Conservation (phyloP, 2,888 invertebrate species). For the Heliconius ethilla region DNA sequence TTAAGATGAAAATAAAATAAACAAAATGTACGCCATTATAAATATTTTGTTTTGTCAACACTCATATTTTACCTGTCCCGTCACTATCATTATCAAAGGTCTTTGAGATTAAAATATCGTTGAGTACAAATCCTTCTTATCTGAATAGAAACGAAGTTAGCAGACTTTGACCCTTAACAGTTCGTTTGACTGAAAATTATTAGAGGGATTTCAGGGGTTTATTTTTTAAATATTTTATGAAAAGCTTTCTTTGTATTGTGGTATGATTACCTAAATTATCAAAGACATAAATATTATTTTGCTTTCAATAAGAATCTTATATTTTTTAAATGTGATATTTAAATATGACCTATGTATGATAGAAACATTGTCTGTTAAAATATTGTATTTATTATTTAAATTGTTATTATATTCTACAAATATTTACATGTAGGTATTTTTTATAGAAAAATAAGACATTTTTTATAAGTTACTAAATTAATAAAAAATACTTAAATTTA, state of each 20-base stretch:
- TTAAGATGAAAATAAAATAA: background rate
- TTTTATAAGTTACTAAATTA: too few relatives aligned
- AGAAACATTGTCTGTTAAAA: too few relatives aligned
- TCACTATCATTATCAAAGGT: slow-evolving; percentile 18
- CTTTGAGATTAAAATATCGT: slow-evolving; percentile 17
- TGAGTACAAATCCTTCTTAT: slow-evolving; percentile 13
- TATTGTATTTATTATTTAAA: background rate
- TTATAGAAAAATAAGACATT: too few relatives aligned
- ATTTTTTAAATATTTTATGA: background rate
- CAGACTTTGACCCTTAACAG: slow-evolving; percentile 10
- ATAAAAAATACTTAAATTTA: too few relatives aligned
- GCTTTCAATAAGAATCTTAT: background rate
- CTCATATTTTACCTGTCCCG: slow-evolving; percentile 10
- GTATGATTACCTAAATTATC: background rate
- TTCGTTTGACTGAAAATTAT: slow-evolving; percentile 2
- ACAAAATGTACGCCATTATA: background rate
- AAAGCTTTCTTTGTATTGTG: background rate
- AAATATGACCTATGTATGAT: background rate
- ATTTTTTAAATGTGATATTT: background rate
- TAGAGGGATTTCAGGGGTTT: background rate
- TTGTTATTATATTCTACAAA: too few relatives aligned
- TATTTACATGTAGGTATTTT: too few relatives aligned
- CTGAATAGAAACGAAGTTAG: slow-evolving; percentile 7
- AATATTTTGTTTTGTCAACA: slow-evolving; percentile 16
- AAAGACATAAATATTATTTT: background rate